Evolutionary conservation across 2,888 invertebrate species (phyloP).

Genomic region (Norana najaformis): DNA sequence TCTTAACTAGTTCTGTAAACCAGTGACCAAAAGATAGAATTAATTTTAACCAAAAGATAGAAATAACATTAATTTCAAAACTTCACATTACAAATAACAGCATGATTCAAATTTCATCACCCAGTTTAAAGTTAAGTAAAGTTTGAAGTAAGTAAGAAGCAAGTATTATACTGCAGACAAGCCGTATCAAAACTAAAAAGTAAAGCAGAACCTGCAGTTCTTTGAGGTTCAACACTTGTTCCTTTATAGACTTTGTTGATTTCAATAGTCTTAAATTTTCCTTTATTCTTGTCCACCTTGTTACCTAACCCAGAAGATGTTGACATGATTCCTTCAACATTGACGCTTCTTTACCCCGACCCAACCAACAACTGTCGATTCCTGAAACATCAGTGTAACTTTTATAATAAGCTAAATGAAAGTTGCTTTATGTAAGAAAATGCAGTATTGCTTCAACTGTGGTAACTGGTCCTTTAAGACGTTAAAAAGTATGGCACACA

Average conservation of each 20-base stretch:
- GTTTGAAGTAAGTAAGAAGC: not conserved
- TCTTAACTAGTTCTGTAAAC: not conserved
- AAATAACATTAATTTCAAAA: too few relatives aligned
- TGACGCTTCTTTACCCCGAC: slow-evolving; percentile 69
- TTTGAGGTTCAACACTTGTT: slow-evolving; percentile 64
- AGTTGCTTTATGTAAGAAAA: not conserved
- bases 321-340: slow-evolving; percentile 93
- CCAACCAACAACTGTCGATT: slow-evolving; percentile 18
- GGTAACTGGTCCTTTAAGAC: not conserved
- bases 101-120: not conserved
- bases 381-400: slow-evolving; percentile 10
- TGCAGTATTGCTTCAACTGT: accelerated
- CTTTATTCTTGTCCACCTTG: slow-evolving; percentile 84
- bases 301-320: slow-evolving; percentile 87
- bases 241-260: slow-evolving; percentile 92
- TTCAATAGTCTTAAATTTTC: slow-evolving; percentile 94
- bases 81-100: not conserved
- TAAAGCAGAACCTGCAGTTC: slow-evolving; percentile 54
- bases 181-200: not conserved
- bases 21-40: not conserved
- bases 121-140: not conserved
- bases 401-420: slow-evolving; percentile 10
- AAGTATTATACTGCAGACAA: not conserved
- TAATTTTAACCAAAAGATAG: not conserved
- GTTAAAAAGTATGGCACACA: not conserved